Percentiles rank a stretch among this genome's conserved stretches.
Evolutionary conservation across 2,797 vertebrate species (phyloP).

Genomic region (Cichlasoma orientale): DNA sequence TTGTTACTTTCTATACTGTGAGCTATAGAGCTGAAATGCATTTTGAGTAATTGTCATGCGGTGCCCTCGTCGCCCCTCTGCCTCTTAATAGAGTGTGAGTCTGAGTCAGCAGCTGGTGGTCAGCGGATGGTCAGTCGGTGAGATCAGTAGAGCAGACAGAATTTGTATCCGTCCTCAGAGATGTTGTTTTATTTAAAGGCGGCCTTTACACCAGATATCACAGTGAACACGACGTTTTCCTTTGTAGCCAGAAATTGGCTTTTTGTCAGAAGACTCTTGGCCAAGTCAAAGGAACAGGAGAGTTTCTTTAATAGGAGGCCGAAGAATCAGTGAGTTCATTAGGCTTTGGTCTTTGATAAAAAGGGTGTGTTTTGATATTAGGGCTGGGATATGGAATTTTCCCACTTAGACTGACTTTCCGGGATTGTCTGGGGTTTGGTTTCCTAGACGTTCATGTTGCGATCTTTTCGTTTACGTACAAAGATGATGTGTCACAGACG

Average conservation of each 20-base stretch:
- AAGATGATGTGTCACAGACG: conserved; percentile 2
- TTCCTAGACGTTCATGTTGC: conserved; percentile 43
- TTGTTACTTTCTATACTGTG: not conserved
- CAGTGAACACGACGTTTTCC: conserved; percentile 38
- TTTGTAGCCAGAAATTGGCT: conserved; percentile 36
- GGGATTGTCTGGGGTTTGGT: conserved; percentile 55
- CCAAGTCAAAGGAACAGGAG: not conserved
- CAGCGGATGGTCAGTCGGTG: conserved; percentile 70
- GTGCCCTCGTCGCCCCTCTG: not conserved
- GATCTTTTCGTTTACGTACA: conserved; percentile 23
- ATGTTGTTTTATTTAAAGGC: conserved; percentile 69
- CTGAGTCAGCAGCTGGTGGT: conserved; percentile 64
- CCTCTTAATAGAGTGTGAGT: conserved; percentile 24
- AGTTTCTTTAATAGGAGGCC: conserved; percentile 18
- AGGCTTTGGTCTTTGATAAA: conserved; percentile 51
- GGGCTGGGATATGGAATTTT: conserved; percentile 40
- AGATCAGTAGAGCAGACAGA: conserved; percentile 69
- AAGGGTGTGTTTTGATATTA: conserved; percentile 39
- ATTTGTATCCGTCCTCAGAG: conserved; percentile 50
- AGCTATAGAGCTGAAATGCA: conserved; percentile 10
- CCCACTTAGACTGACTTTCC: conserved; percentile 38
- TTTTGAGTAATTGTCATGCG: conserved; percentile 2
- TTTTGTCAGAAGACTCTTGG: conserved; percentile 26
- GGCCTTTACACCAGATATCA: conserved; percentile 53
- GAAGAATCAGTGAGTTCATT: conserved; percentile 48